A percentile compares a stretch with the other conserved stretches of the same genome.
phyloP scores from a whole-genome alignment of 2,797 vertebrate species.

The Cossypha caffra region DNA sequence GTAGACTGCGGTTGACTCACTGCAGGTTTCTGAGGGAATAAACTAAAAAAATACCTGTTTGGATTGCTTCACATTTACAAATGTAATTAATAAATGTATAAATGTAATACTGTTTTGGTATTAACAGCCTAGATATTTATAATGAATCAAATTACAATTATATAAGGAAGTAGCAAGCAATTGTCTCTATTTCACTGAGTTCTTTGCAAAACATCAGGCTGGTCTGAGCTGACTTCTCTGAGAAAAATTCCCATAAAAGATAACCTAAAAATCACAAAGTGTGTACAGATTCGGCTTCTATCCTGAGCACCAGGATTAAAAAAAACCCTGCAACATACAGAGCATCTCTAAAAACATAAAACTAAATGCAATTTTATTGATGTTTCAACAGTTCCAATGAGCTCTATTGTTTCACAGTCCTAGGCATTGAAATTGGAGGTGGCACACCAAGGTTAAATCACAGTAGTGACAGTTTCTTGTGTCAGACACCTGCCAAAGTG shows the following conservation, averaged over 20 bases:
- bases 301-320: not conserved
- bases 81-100: not conserved
- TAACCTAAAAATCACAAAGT: not conserved
- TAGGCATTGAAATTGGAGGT: constrained; percentile 57
- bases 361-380: constrained; percentile 23
- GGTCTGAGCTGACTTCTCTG: not conserved
- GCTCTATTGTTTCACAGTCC: constrained; percentile 49
- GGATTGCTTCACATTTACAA: not conserved
- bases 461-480: constrained; percentile 47
- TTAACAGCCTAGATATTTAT: constrained; percentile 15
- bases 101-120: not conserved
- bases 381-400: constrained; percentile 20
- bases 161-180: constrained; percentile 16
- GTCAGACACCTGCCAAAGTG: constrained; percentile 72
- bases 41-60: not conserved
- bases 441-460: constrained; percentile 69
- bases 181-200: not conserved
- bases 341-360: constrained; percentile 2
- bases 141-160: constrained; percentile 47
- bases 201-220: constrained; percentile 3
- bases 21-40: not conserved
- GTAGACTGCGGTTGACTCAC: not conserved
- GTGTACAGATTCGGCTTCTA: not conserved
- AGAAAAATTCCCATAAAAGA: not conserved
- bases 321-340: not conserved